Conservation (phyloP, 2,113 vertebrate genomes). For the Saccopteryx leptura region DNA sequence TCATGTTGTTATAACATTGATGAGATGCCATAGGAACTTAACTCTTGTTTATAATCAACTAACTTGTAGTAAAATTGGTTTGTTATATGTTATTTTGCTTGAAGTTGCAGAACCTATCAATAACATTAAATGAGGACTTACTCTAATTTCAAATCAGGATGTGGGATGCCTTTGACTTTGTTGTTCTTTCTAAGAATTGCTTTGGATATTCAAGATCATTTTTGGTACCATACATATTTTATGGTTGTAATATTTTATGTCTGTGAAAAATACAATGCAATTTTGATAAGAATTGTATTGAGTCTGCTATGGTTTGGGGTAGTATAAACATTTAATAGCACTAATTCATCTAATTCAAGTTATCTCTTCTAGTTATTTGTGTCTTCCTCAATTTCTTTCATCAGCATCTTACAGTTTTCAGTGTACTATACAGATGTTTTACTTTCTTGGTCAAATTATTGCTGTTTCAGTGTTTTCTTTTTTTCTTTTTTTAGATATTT, state of each 20-base stretch:
- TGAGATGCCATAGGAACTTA: not conserved
- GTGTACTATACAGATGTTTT: not conserved
- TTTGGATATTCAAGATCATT: not conserved
- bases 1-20: not conserved
- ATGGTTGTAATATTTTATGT: not conserved
- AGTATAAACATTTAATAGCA: not conserved
- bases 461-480: not conserved
- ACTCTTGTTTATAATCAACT: not conserved
- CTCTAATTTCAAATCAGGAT: not conserved
- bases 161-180: not conserved
- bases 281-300: not conserved
- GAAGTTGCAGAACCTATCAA: not conserved
- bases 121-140: not conserved
- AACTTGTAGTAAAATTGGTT: not conserved
- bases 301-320: not conserved
- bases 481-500: not conserved
- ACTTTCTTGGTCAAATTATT: not conserved
- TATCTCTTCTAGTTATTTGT: not conserved
- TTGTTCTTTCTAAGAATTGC: not conserved
- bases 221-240: not conserved
- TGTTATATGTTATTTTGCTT: not conserved
- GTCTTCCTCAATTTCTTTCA: not conserved
- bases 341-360: not conserved
- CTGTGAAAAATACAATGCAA: not conserved
- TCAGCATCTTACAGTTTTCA: not conserved